These are phyloP conservation scores for Epistrophella euchroma DNA, from an alignment of 2,888 invertebrate genomes.

Conservation along the genomic window DNA sequence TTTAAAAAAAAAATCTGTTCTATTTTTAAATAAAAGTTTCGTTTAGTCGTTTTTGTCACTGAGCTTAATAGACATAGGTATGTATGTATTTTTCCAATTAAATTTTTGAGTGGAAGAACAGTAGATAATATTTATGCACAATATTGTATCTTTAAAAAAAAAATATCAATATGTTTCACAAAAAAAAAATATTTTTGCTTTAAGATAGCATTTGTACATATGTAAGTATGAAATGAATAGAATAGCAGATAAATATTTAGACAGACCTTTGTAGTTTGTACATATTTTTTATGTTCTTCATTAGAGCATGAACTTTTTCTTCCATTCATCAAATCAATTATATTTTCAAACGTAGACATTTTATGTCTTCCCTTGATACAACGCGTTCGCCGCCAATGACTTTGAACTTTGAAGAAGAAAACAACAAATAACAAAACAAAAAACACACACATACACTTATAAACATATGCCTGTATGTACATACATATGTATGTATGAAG, in stretches of 20 bases:
- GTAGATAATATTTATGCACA: too few species aligned
- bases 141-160: too few species aligned
- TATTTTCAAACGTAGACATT: conserved; percentile 12
- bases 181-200: too few species aligned
- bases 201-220: too few species aligned
- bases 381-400: not conserved
- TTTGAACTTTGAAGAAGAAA: not conserved
- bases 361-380: conserved; percentile 6
- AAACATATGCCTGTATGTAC: not conserved
- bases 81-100: too few species aligned
- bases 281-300: not conserved
- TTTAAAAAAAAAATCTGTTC: too few species aligned
- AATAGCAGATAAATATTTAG: not conserved
- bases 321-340: not conserved
- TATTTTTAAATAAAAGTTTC: too few species aligned
- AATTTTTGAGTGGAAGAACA: too few species aligned
- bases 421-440: not conserved
- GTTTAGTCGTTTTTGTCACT: too few species aligned
- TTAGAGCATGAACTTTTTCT: not conserved
- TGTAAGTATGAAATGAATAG: not conserved
- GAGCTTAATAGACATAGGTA: too few species aligned
- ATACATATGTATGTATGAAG: not conserved
- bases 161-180: too few species aligned
- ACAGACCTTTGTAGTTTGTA: not conserved
- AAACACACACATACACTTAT: not conserved